Conservation (phyloP, 2,888 invertebrate genomes). For the Drosophila leonis region DNA sequence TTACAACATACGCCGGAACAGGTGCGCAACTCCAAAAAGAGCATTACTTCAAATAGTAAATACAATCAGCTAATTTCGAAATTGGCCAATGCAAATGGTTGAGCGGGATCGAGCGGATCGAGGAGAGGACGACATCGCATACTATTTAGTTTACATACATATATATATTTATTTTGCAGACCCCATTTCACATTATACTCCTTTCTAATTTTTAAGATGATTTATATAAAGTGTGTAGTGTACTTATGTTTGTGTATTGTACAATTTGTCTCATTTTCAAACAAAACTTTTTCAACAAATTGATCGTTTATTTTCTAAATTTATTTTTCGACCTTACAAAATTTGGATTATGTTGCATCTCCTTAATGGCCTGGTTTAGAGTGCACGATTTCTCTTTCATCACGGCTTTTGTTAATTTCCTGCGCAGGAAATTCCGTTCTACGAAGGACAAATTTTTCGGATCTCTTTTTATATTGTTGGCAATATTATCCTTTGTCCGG, state of each 20-base stretch:
- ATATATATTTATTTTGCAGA: conserved; percentile 66
- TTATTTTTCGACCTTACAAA: neutral
- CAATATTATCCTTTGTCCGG: neutral
- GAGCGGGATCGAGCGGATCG: conserved; percentile 24
- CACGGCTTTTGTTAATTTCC: conserved; percentile 36
- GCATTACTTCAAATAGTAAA: conserved; percentile 65
- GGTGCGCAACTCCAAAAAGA: conserved; percentile 67
- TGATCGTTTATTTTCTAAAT: conserved; percentile 10
- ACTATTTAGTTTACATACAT: conserved; percentile 69
- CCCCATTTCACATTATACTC: conserved; percentile 70
- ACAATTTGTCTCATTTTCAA: conserved; percentile 66
- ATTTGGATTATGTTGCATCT: conserved; percentile 29
- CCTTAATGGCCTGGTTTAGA: neutral
- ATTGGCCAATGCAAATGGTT: conserved; percentile 72
- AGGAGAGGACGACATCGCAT: conserved; percentile 38
- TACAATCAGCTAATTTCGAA: conserved; percentile 73
- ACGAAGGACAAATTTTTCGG: conserved; percentile 40
- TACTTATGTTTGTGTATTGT: conserved; percentile 76
- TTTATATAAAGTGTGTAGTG: conserved; percentile 76
- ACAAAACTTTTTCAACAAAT: conserved; percentile 2
- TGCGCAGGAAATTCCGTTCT: conserved; percentile 66
- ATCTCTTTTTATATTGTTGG: neutral
- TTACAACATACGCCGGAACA: conserved; percentile 69
- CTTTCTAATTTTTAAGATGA: conserved; percentile 70
- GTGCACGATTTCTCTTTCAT: accelerated